Base-by-base conservation (phyloP, 2,888 invertebrate genomes). In the Drosophila hamatofila region DNA sequence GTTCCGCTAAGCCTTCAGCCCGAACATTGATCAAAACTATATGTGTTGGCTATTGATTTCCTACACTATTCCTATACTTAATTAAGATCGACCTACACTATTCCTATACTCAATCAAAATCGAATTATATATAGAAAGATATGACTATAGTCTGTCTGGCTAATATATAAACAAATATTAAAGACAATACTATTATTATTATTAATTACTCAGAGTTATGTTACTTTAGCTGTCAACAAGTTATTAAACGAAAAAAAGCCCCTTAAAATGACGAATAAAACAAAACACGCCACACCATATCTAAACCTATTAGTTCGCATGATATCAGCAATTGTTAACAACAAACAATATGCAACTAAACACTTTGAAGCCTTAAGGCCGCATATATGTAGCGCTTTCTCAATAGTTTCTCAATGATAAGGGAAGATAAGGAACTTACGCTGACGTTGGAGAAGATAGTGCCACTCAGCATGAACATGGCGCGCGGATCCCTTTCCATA, bases 371-470 rank as follows among this genome's bases (percentile, higher is more conserved):
- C 30, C 42, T 39, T 39, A 25, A 14, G 54, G 25, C 37, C 39
- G 12, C 18, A 39, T 27, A 12, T 18, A 5, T 54, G 25, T 12
- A 12, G 4, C 39, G 11, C 8, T 23, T 18, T 35, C 12, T 2
- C 42, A 33, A 18, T 11, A 18, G 30, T 16, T 14, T 37, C 14
- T 30, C 12, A 5, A 4, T 9, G 21, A 21, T 58, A 21, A 37
- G 46, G 18, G 1, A 25, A 18, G 23, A n/a, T 48, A 27, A 41
- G 12, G 2, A 39, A 96, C 97, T 96, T 93, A 99, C 99, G 91
- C 98, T 97, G 90, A 99, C 98, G 93, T 99, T 99, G 30, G 99
- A 98, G 94, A 99, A 99, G 76, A 99, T 96, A 44, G 98, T 98
- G 81, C 99, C 99, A 72, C 97, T 96, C 70, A 97, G 95, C 92